Evolutionary conservation across 1,140 invertebrate species (phyloP), one percentile per base, ranked within the genome.

Genomic region (Hylyphantes graminicola): DNA sequence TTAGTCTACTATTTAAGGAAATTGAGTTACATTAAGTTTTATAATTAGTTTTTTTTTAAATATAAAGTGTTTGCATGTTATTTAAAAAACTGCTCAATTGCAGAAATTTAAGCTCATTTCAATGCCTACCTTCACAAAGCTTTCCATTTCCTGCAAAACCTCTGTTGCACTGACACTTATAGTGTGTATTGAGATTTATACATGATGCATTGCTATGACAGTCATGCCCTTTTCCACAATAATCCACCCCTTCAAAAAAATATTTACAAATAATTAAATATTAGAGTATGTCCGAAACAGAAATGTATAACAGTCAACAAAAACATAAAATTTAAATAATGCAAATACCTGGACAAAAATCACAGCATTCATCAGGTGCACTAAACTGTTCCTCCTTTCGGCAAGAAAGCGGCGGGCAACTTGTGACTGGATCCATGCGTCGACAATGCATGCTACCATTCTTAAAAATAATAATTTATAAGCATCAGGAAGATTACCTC

Each of bases 281-380:
- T n/a, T 11, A 51, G 17, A 19, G 2, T 19, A 54, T 10, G 0
- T 51, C 17, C 15, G 5, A 15, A 72, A 53, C 6, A 53, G 48
- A 59, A 75, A 4, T 61, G 11, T n/a, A 13, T 75, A 61, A 15
- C 13, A 6, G 10, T 2, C 0, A 17, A 48, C 61, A 59, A 48
- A 59, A 48, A 59, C 17, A 54, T 19, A 74, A 72, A 15, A 17
- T 50, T 12, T 50, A 8, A 59, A 8, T 7, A 59, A 8, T 12
- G 15, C 51, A 17, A 53, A 70, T 92, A 96, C 95, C 95, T 91
- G 93, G 93, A 90, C 96, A 97, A 88, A 96, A 95, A 89, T 95
- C 95, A 91, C 96, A 97, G 90, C 96, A 97, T 89, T 96, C 93
- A 73, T 94, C 95, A 48, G 94, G 93, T 59, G 95, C 94, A 86